Base-by-base conservation (phyloP, 1,140 invertebrate genomes). In the Steinernema khuongi region DNA sequence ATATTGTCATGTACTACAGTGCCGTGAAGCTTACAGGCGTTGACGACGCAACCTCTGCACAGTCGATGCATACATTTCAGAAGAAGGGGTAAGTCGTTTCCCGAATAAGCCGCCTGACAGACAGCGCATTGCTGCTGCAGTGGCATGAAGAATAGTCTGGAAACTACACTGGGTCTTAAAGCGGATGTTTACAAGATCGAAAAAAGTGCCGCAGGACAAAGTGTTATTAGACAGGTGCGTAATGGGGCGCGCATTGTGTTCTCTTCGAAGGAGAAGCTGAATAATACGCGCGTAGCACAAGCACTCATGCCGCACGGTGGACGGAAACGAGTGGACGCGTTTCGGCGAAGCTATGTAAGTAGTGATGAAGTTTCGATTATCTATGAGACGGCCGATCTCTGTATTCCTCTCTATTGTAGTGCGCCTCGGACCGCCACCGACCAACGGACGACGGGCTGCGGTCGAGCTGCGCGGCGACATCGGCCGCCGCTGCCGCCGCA, bases 101-200 rank as follows among this genome's bases (percentile, higher is more conserved):
- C 50, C 2, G 7, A 14, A 26, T 11, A 4, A 11, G 50, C 50
- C 50, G 50, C 19, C 50, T 60, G 50, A 60, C 50, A 60, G 50
- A 60, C 50, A 60, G 50, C 50, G 22, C 50, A 60, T 60, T 60
- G 50, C 50, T 60, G 36, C 36, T 41, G 36, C 36, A n/a, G 7
- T 11, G 36, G 36, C 36, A 41, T 41, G 7, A n/a, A n/a, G n/a
- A n/a, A n/a, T n/a, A n/a, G n/a, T n/a, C n/a, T n/a, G n/a, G n/a
- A n/a, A n/a, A n/a, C n/a, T n/a, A n/a, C n/a, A n/a, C n/a, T n/a
- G n/a, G n/a, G n/a, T n/a, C n/a, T n/a, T n/a, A n/a, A n/a, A n/a
- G n/a, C n/a, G n/a, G n/a, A n/a, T n/a, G n/a, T n/a, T n/a, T n/a
- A n/a, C n/a, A n/a, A n/a, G n/a, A n/a, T n/a, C n/a, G n/a, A n/a